Percentiles rank a stretch among this genome's conserved stretches.
These are phyloP conservation scores for Marmota flaviventris DNA, from an alignment of 2,113 vertebrate species.

Conservation along the genomic window DNA sequence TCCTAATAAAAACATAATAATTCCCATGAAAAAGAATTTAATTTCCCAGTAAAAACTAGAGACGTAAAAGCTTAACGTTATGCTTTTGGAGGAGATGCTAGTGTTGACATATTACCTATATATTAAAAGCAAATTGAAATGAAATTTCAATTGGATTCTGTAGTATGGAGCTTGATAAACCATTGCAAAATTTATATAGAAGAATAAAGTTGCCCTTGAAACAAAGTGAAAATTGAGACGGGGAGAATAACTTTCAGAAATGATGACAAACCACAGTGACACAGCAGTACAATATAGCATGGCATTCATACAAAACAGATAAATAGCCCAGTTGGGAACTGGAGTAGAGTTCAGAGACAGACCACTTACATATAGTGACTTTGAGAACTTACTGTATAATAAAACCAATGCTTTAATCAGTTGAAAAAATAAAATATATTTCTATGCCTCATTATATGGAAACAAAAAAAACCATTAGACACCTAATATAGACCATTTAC, in stretches of 20 bases:
- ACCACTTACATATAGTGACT: neutral
- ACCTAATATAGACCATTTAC: neutral
- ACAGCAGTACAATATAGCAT: neutral
- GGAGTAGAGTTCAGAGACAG: neutral
- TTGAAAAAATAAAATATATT: neutral
- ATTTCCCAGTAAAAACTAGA: neutral
- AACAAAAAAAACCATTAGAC: neutral
- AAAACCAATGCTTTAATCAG: neutral
- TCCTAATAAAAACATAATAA: neutral
- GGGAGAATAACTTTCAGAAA: neutral
- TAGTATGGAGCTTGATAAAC: neutral
- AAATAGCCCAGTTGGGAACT: neutral
- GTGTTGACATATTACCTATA: neutral
- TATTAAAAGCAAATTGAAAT: neutral
- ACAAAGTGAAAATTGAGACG: neutral
- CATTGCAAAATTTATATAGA: neutral
- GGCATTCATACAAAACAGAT: neutral
- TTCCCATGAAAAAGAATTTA: neutral
- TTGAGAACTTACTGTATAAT: neutral
- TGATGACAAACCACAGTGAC: neutral
- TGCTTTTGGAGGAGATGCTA: neutral
- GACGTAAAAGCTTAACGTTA: neutral
- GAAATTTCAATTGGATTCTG: neutral
- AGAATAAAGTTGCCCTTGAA: conserved; percentile 15
- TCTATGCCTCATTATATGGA: neutral